phyloP scores from a whole-genome alignment of 37 sponge, comb jelly and placozoan genomes.

The Beroe forskalii region DNA sequence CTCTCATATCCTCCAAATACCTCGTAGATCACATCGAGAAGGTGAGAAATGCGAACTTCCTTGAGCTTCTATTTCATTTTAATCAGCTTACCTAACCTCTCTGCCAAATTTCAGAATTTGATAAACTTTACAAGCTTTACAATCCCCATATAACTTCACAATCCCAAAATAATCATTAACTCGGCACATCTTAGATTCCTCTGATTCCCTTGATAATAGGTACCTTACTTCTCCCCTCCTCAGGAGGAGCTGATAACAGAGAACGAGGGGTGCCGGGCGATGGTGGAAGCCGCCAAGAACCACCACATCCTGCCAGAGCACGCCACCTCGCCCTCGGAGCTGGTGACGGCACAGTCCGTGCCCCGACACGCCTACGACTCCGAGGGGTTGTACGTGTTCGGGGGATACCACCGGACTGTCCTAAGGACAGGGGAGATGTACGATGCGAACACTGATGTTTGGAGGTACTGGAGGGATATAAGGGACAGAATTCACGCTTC shows the following conservation, averaged over 20 bases:
- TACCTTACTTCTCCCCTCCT: too few relatives aligned
- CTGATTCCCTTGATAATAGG: too few relatives aligned
- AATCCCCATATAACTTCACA: too few relatives aligned
- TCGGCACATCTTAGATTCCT: too few relatives aligned
- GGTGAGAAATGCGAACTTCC: background rate
- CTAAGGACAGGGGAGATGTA: constrained; percentile 57
- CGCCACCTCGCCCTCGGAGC: background rate
- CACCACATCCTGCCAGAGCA: constrained; percentile 57
- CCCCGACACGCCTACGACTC: constrained; percentile 53
- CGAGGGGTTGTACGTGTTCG: constrained; percentile 63
- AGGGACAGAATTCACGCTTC: too few relatives aligned
- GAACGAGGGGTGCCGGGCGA: constrained; percentile 3
- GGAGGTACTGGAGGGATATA: constrained; percentile 18
- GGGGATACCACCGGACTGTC: constrained; percentile 58
- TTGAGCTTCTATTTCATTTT: background rate
- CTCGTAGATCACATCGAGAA: constrained; percentile 54
- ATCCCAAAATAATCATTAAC: too few relatives aligned
- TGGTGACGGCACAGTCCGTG: background rate
- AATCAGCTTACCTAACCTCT: too few relatives aligned
- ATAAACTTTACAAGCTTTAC: too few relatives aligned
- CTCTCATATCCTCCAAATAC: constrained; percentile 59
- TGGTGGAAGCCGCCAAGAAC: constrained; percentile 56
- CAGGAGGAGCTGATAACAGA: constrained; percentile 61
- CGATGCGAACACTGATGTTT: constrained; percentile 63
- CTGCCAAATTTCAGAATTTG: too few relatives aligned